Evolutionary conservation across 1,140 invertebrate species (phyloP), one percentile per base, ranked within the genome.

Genomic region (Homarus americanus): DNA sequence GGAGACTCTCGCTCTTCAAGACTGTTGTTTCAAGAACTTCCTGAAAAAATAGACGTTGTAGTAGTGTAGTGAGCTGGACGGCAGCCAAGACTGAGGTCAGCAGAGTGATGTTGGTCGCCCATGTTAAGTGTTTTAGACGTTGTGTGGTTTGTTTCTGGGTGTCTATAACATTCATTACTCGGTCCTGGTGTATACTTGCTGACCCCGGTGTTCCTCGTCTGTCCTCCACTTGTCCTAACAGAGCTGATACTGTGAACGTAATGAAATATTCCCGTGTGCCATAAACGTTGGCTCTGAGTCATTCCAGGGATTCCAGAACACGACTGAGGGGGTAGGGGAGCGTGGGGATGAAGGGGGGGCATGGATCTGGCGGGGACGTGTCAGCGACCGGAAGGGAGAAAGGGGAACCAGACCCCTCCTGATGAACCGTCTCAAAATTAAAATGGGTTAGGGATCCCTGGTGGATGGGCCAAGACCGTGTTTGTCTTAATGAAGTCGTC

Each of bases 401-500:
- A 12, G 80, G 58, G 58, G 7, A 2, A 66, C 10, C 12, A 0
- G 34, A 41, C 44, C 58, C 58, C 58, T 66, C 49, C 69, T 66
- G 32, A 38, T 40, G 80, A 83, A 83, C 80, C 58, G 41, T 83
- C 80, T 83, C 49, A 83, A 83, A 83, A 83, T 83, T 83, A 83
- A 83, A 83, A 83, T 83, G 80, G 80, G 34, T 83, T 69, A 66
- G 80, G 34, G 80, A 66, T 69, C 80, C 79, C 80, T 34, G 12
- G 80, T 20, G 53, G 36, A 83, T 69, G 80, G 53, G 7, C 34
- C 24, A 66, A 69, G 80, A 83, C 58, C 80, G 40, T 83, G 80
- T 83, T 69, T 69, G 80, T 69, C 80, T 83, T 83, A 83, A 83
- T 83, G 80, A 83, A 83, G 58, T 83, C 24, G 58, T 83, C 53